Evolutionary conservation across 2,888 invertebrate species (phyloP).

Genomic region (Eurytoma californica): DNA sequence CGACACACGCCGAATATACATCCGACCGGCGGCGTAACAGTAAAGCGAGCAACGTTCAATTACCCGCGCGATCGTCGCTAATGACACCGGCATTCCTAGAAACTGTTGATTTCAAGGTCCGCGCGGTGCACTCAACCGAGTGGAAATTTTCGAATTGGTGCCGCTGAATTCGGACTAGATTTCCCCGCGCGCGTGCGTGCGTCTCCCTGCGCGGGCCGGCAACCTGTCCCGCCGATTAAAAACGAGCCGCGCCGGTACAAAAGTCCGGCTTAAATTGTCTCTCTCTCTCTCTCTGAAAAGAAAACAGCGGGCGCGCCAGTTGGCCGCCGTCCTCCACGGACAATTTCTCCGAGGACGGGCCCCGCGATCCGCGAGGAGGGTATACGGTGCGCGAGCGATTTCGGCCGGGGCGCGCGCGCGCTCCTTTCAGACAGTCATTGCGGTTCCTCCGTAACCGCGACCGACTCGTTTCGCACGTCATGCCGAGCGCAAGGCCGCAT

Average conservation of each 20-base stretch:
- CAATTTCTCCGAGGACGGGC: slow-evolving; percentile 21
- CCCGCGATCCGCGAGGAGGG: too few species aligned
- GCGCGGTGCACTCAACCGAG: neutral
- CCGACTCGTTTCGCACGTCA: slow-evolving; percentile 50
- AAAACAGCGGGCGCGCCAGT: slow-evolving; percentile 48
- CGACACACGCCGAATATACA: too few species aligned
- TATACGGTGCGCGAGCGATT: neutral
- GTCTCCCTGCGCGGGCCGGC: neutral
- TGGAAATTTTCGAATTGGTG: neutral
- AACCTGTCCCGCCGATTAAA: slow-evolving; percentile 18
- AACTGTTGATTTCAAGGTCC: neutral
- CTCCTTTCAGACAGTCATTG: slow-evolving; percentile 61
- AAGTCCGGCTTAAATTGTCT: slow-evolving; percentile 30
- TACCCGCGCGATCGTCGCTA: too few species aligned
- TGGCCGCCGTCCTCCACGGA: slow-evolving; percentile 46
- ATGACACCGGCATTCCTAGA: neutral
- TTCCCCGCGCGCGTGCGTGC: neutral
- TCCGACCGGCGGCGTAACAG: too few species aligned
- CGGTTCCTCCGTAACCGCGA: slow-evolving; percentile 58
- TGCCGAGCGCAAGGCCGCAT: slow-evolving; percentile 45
- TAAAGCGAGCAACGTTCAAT: too few species aligned
- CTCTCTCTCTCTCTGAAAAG: slow-evolving; percentile 42
- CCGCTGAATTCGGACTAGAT: slow-evolving; percentile 18
- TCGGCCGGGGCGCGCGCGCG: neutral
- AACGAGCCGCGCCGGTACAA: neutral